phyloP scores from a whole-genome alignment of 2,113 vertebrate genomes.

The Nematolebias whitei region DNA sequence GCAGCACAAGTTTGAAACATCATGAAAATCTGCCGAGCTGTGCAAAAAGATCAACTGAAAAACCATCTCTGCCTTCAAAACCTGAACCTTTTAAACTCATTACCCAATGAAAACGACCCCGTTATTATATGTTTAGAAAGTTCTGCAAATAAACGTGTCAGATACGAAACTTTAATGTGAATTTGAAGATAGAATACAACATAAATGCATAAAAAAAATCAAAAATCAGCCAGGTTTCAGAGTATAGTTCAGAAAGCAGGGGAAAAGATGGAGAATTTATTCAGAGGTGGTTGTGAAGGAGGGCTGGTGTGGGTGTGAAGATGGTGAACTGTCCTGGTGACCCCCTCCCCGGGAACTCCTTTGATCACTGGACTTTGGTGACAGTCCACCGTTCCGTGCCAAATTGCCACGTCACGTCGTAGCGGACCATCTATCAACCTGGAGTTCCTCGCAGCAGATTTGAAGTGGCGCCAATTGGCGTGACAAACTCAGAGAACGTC shows the following conservation, averaged over 20 bases:
- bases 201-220: too few species aligned
- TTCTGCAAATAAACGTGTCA: too few species aligned
- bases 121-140: too few species aligned
- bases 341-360: slow-evolving; percentile 41
- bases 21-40: background rate
- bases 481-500: background rate
- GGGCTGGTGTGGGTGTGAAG: slow-evolving; percentile 39
- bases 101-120: background rate
- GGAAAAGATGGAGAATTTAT: slow-evolving; percentile 23
- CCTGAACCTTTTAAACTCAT: background rate
- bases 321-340: slow-evolving; percentile 56
- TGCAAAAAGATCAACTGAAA: background rate
- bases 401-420: slow-evolving; percentile 58
- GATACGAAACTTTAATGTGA: too few species aligned
- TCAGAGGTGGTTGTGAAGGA: slow-evolving; percentile 19
- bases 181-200: too few species aligned
- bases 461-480: slow-evolving; percentile 11
- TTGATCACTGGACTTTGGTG: slow-evolving; percentile 70
- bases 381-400: slow-evolving; percentile 48
- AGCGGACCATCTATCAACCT: slow-evolving; percentile 62
- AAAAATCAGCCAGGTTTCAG: too few species aligned
- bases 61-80: background rate
- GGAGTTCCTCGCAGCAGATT: slow-evolving; percentile 12
- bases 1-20: too few species aligned
- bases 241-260: slow-evolving; percentile 22